Percentiles rank a stretch among this genome's conserved stretches.
phyloP scores from a whole-genome alignment of 1,140 invertebrate species.

The Hermatobates lingyangjiaoensis region DNA sequence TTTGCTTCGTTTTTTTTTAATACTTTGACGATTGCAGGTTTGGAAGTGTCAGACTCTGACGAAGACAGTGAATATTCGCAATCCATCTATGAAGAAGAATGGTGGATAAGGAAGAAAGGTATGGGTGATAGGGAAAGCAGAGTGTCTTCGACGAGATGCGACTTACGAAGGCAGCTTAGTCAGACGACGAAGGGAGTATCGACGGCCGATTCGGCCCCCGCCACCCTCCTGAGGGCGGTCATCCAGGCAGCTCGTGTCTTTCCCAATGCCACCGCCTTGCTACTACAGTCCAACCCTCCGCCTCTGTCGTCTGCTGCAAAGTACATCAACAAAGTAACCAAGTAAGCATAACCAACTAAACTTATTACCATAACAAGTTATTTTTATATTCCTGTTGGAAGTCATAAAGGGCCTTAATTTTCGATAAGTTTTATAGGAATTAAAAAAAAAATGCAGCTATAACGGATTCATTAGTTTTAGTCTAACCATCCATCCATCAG shows the following conservation, averaged over 20 bases:
- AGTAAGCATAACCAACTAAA: not conserved
- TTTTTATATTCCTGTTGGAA: too few species aligned
- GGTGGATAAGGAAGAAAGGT: slow-evolving; percentile 13
- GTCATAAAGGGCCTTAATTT: too few species aligned
- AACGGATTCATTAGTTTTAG: too few species aligned
- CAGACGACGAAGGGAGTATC: slow-evolving; percentile 8
- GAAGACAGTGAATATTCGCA: slow-evolving; percentile 10
- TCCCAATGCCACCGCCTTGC: slow-evolving; percentile 12
- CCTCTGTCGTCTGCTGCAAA: not conserved
- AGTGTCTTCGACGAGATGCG: slow-evolving; percentile 7
- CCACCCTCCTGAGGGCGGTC: slow-evolving; percentile 7
- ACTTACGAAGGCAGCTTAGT: slow-evolving; percentile 10
- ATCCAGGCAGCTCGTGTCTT: slow-evolving; percentile 10
- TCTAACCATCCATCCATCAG: too few species aligned
- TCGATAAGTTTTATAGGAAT: too few species aligned
- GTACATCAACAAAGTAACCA: not conserved
- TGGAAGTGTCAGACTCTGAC: slow-evolving; percentile 16
- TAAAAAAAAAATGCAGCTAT: too few species aligned
- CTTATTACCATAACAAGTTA: too few species aligned
- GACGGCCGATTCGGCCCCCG: slow-evolving; percentile 2
- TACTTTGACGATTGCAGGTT: slow-evolving; percentile 9
- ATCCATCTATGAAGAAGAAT: slow-evolving; percentile 16
- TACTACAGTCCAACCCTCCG: not conserved
- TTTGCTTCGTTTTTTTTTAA: not conserved
- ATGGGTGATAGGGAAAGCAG: slow-evolving; percentile 5